Conservation (phyloP, 2,113 vertebrate species). For the Dasypus novemcinctus region DNA sequence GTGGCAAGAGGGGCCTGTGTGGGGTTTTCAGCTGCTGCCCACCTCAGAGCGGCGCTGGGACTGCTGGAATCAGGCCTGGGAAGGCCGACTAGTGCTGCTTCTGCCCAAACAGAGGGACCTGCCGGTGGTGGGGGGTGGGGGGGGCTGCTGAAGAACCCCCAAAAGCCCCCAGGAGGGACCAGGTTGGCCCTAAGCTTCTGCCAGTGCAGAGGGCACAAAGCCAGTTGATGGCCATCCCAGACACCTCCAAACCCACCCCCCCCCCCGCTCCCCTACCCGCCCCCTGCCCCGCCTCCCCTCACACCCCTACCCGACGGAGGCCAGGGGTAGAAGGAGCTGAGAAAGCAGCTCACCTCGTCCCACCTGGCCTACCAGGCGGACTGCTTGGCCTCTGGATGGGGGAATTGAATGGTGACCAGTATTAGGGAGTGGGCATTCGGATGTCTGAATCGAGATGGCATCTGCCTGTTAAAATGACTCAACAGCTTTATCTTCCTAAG, state of each 20-base stretch:
- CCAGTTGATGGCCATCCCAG: accelerated
- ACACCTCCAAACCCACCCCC: accelerated
- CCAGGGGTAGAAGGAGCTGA: not conserved
- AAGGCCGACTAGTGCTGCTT: not conserved
- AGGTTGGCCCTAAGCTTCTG: not conserved
- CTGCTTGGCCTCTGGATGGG: not conserved
- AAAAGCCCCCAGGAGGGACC: not conserved
- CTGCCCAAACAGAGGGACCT: not conserved
- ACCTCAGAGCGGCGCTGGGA: not conserved
- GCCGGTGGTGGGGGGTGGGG: not conserved
- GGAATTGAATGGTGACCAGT: accelerated
- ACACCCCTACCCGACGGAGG: not conserved
- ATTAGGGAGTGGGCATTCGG: not conserved
- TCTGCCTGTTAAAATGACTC: not conserved
- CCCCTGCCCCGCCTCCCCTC: not conserved
- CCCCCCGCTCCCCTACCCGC: accelerated
- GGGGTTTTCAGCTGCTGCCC: not conserved
- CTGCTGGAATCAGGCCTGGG: not conserved
- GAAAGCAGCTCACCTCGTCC: not conserved
- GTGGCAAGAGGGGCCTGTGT: too few species aligned
- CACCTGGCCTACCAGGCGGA: not conserved
- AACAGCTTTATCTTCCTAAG: not conserved
- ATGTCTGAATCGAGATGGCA: not conserved
- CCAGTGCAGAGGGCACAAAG: not conserved
- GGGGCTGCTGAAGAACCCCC: not conserved